Percentiles rank a stretch among this genome's conserved stretches.
Evolutionary conservation across 2,113 vertebrate species (phyloP).

Genomic region (Chroicocephalus ridibundus): DNA sequence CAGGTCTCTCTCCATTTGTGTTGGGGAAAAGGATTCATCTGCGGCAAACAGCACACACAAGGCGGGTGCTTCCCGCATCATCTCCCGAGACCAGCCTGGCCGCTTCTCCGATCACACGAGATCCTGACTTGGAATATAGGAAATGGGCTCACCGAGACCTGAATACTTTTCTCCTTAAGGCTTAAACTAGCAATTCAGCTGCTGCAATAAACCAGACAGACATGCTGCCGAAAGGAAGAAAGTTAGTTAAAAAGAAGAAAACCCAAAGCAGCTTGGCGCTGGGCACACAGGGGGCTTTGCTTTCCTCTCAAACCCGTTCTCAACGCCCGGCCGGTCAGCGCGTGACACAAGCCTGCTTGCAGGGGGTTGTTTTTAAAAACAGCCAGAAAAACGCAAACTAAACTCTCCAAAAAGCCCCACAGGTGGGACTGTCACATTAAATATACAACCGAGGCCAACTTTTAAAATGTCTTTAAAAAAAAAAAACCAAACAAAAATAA

Average conservation of each 20-base stretch:
- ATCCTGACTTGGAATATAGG: background rate
- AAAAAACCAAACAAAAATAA: background rate
- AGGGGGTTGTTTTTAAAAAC: background rate
- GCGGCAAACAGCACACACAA: rapidly evolving
- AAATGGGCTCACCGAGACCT: background rate
- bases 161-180: conserved; percentile 11
- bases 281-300: background rate
- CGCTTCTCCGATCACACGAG: background rate
- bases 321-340: background rate
- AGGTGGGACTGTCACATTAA: background rate
- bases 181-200: conserved; percentile 1
- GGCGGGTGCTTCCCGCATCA: background rate
- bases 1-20: background rate
- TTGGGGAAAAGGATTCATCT: background rate
- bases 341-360: background rate
- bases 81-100: background rate
- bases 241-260: conserved; percentile 3
- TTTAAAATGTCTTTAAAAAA: conserved; percentile 37
- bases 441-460: conserved; percentile 32
- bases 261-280: background rate
- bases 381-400: conserved; percentile 19
- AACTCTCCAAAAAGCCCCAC: background rate
- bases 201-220: conserved; percentile 11
- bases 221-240: background rate
- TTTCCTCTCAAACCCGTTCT: background rate